phyloP scores from a whole-genome alignment of 2,888 invertebrate species.

The Pterostichus niger region DNA sequence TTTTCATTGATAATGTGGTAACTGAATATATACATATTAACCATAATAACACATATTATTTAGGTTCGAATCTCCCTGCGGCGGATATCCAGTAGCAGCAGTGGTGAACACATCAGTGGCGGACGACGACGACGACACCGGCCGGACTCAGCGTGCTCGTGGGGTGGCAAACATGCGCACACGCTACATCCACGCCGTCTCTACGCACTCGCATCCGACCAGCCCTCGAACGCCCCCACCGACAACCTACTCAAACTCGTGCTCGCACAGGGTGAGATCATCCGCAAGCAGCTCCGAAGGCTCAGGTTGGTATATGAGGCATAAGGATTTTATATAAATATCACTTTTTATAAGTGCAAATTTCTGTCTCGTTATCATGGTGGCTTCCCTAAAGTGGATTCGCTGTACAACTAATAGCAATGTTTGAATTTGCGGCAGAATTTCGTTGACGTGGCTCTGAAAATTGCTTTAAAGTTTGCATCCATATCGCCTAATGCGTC shows the following conservation, averaged over 20 bases:
- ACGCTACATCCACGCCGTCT: slow-evolving; percentile 77
- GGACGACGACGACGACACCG: slow-evolving; percentile 73
- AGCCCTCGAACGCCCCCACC: slow-evolving; percentile 74
- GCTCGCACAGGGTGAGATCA: slow-evolving; percentile 81
- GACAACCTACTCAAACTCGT: slow-evolving; percentile 80
- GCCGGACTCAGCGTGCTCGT: slow-evolving; percentile 74
- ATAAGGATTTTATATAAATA: neutral
- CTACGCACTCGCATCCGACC: slow-evolving; percentile 73
- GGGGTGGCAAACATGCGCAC: slow-evolving; percentile 74
- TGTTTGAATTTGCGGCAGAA: too few relatives aligned
- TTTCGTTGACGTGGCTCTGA: too few relatives aligned
- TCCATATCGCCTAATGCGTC: too few relatives aligned
- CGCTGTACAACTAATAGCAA: too few relatives aligned
- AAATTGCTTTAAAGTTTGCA: too few relatives aligned
- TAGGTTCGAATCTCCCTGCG: slow-evolving; percentile 76
- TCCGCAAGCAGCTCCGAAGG: slow-evolving; percentile 77
- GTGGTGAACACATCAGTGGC: slow-evolving; percentile 72
- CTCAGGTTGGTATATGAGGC: slow-evolving; percentile 72
- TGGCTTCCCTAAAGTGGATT: too few relatives aligned
- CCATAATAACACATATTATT: neutral
- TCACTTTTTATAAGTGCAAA: too few relatives aligned
- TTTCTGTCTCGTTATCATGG: too few relatives aligned
- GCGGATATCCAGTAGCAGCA: slow-evolving; percentile 71
- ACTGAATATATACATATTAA: neutral
- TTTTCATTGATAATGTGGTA: too few relatives aligned